Evolutionary conservation across 2,888 invertebrate genomes (phyloP), one percentile per base, ranked within the genome.

Genomic region (Pachydiplax longipennis): DNA sequence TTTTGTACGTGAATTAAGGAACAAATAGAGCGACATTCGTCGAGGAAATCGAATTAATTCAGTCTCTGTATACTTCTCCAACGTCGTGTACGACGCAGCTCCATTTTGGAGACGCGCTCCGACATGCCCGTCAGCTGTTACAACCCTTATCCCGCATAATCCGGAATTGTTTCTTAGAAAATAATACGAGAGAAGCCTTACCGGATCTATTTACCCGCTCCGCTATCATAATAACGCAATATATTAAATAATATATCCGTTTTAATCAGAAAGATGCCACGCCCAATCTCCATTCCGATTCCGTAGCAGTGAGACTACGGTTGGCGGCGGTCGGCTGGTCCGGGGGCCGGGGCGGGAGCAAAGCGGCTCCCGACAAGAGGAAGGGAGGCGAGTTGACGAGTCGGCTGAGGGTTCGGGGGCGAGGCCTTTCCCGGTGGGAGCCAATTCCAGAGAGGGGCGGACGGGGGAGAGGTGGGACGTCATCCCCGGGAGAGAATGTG

Each of bases 241-340:
- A 40, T 40, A 35, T 12, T 35, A n/a, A 61, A 13, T 15, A 58
- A 35, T 87, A 37, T 8, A 87, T 37, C 87, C 35, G 87, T 87
- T 87, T 53, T 61, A 87, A 87, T 61, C 87, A 61, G 58, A n/a
- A 35, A 5, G 61, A 87, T 87, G 87, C 87, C 87, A 87, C 87
- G 87, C 87, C 87, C 87, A 87, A 31, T 37, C 87, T 87, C 87
- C 87, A 87, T 87, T 61, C 58, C 58, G 58, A 58, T 18, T 40
- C 12, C 61, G 48, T 37, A 10, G 35, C 87, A 65, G 18, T 18
- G n/a, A 35, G 87, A 37, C 31, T 87, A 87, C 37, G 87, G 87
- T 87, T 87, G 87, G 87, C 58, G 87, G 87, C 22, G 15, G 4
- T 5, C 37, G 37, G n/a, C 58, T 12, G 37, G 87, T 83, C 37